Percentiles rank a stretch among this genome's conserved stretches.
Conservation (phyloP, 2,113 vertebrate genomes). For the Natator depressus region DNA sequence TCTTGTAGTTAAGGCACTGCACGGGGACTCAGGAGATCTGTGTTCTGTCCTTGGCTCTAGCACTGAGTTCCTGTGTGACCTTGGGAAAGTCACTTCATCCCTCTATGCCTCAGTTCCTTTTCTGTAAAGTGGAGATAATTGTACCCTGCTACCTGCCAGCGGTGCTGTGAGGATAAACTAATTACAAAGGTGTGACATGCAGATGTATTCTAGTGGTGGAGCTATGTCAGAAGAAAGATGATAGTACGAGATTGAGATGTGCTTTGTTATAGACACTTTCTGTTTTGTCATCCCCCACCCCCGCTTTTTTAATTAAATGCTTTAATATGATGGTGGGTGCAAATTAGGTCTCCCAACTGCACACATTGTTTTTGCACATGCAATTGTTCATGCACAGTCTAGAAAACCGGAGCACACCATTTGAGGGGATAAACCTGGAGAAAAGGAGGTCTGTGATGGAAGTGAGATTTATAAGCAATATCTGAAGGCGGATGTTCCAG, state of each 20-base stretch:
- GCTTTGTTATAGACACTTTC: not conserved
- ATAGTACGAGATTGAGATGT: not conserved
- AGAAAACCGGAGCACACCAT: not conserved
- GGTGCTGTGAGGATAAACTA: not conserved
- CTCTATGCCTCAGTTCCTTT: not conserved
- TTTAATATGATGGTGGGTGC: not conserved
- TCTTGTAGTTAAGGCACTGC: not conserved
- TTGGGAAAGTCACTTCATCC: not conserved
- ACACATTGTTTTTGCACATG: not conserved
- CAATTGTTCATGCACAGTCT: not conserved
- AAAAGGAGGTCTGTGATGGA: not conserved
- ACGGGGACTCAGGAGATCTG: not conserved
- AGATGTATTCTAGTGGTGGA: not conserved
- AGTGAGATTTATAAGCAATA: not conserved
- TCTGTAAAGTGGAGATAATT: not conserved
- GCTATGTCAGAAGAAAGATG: not conserved
- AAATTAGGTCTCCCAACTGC: not conserved
- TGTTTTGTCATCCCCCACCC: not conserved
- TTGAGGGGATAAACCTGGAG: not conserved
- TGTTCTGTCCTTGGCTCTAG: not conserved
- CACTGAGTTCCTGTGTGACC: not conserved
- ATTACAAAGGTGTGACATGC: not conserved
- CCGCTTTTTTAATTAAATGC: fast-evolving
- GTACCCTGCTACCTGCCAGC: not conserved
- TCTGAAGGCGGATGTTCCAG: not conserved